Base-by-base conservation (phyloP, 2,797 vertebrate genomes). In the Huso huso region DNA sequence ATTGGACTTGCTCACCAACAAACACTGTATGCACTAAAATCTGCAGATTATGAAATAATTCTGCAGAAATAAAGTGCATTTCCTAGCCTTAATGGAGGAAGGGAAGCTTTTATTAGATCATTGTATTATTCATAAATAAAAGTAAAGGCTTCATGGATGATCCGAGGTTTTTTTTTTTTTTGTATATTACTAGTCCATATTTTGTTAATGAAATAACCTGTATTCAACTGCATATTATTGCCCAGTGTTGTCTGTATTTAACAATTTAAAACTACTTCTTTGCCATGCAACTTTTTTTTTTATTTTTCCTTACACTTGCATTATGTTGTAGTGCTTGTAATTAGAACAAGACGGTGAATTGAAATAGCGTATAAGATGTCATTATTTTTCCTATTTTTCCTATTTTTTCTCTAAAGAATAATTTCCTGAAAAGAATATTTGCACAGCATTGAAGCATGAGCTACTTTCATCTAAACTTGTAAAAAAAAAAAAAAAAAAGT, bases 361-460 rank as follows among this genome's bases (percentile, higher is more conserved):
- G 49, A 71, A 65, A 87, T 78, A 79, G 78, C 83, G 77, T 76
- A 77, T 72, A 77, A 69, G 74, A 82, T 82, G 77, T 76, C 80
- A 75, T 83, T 87, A 71, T 83, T 81, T 84, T 77, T 71, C 75
- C 73, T 68, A 65, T 73, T 76, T 70, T n/a, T n/a, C n/a, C n/a
- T n/a, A n/a, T n/a, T n/a, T 77, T 83, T 75, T 81, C 83, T 68
- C 70, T 71, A 78, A 75, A 82, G 78, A 86, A 85, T 79, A 80
- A 80, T 84, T 86, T 83, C 87, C 63, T 75, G 77, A 78, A 80
- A 87, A 88, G 81, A 81, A 88, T 81, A 87, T 90, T 94, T 95
- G 93, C 94, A 95, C 94, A 95, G 91, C 84, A 91, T 86, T 87
- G 89, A 94, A 92, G 92, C 93, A 93, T 92, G 92, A 90, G 87